Base-by-base conservation (phyloP, 1,140 invertebrate genomes). In the Oreohelix idahoensis region DNA sequence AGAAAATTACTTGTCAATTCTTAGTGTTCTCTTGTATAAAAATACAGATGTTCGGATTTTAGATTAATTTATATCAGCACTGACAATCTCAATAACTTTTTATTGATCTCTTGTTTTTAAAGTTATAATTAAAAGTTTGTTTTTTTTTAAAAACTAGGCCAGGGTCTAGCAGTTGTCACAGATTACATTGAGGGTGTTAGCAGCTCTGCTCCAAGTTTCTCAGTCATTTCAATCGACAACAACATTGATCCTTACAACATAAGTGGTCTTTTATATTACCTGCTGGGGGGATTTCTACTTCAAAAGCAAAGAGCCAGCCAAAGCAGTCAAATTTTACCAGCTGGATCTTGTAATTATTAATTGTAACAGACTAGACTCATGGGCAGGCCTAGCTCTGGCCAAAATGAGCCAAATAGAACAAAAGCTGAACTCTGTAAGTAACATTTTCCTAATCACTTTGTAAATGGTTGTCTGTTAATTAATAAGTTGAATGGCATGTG, bases 281-380 rank as follows among this genome's bases (percentile, higher is more conserved):
- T 98, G 2, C 92, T 98, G 49, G 97, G 95, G 11, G 11, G 97
- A 98, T 93, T 97, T 96, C 93, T 96, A 98, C 92, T 97, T 98
- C 89, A 99, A 98, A 92, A 96, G 95, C 85, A 96, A 96, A 83
- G 95, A 95, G 78, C 90, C 89, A 84, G 94, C 93, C 29, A 95
- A 95, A 90, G 96, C 97, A 5, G 94, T 96, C 11, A 95, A 96
- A 86, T 97, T 96, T 92, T 98, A 97, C 90, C 93, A 95, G 39
- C 92, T 96, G 81, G 97, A 98, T 93, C 92, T 98, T 0, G 95
- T 96, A 81, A 92, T 96, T n/a, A 92, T 96, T 36, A 96, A 96
- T 91, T 95, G 95, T 15, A 92, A 93, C 73, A 93, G 97, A 71
- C 94, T 98, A 71, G 97, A 97, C 92, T 97, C 97, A 0, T 99